Conservation (phyloP, 2,797 vertebrate genomes). For the Uromys caudimaculatus region DNA sequence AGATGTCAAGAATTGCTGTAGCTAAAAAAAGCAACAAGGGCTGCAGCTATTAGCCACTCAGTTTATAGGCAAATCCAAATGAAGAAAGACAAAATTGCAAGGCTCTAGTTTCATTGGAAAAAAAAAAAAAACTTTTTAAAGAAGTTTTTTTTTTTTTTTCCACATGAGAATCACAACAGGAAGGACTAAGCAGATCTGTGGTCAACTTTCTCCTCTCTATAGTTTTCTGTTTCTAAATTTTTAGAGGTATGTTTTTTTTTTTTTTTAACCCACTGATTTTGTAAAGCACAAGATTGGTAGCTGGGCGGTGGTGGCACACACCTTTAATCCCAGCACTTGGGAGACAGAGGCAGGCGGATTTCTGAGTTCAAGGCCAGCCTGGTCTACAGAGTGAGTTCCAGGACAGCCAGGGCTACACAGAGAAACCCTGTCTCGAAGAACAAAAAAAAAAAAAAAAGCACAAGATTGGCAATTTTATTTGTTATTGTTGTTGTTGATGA, state of each 20-base stretch:
- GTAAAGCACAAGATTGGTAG: not conserved
- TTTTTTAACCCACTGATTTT: not conserved
- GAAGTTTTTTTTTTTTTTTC: not conserved
- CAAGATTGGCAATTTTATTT: not conserved
- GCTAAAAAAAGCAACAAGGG: constrained; percentile 48
- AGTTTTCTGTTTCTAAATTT: constrained; percentile 11
- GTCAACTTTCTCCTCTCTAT: not conserved
- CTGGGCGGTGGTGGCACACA: too few species aligned
- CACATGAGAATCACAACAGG: constrained; percentile 66
- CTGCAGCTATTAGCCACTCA: constrained; percentile 54
- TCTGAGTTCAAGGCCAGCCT: too few species aligned
- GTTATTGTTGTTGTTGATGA: not conserved
- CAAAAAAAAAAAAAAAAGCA: too few species aligned
- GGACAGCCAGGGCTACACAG: too few species aligned
- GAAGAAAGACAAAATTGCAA: constrained; percentile 38
- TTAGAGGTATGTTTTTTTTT: not conserved
- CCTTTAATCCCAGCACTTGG: too few species aligned
- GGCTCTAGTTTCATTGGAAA: constrained; percentile 43
- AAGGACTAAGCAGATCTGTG: constrained; percentile 11
- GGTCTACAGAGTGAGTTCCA: too few species aligned
- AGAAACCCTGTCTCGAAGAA: too few species aligned
- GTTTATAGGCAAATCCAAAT: constrained; percentile 51
- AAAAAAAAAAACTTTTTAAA: not conserved
- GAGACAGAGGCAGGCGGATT: too few species aligned
- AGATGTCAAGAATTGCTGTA: constrained; percentile 67